Percentiles rank a stretch among this genome's conserved stretches.
phyloP scores from a whole-genome alignment of 2,113 vertebrate genomes.

The Scartelaos histophorus region DNA sequence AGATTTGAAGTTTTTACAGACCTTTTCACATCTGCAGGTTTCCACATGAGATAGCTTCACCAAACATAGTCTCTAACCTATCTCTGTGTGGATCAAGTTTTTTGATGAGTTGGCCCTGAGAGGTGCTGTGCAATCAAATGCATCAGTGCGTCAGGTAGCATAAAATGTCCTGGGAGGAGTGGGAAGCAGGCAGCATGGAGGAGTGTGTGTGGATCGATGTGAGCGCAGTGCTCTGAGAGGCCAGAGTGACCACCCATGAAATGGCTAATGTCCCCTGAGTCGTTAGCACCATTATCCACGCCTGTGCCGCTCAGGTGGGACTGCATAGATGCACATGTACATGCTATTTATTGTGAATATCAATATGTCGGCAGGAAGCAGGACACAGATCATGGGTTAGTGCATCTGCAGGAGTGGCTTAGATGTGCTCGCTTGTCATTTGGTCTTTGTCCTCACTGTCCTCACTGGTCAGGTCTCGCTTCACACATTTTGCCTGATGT shows the following conservation, averaged over 20 bases:
- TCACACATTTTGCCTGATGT: slow-evolving; percentile 39
- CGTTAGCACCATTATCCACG: slow-evolving; percentile 37
- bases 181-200: slow-evolving; percentile 20
- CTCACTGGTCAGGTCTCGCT: slow-evolving; percentile 33
- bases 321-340: slow-evolving; percentile 14
- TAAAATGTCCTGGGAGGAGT: slow-evolving; percentile 59
- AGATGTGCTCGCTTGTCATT: slow-evolving; percentile 2
- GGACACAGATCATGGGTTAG: slow-evolving; percentile 1
- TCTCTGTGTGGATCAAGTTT: slow-evolving; percentile 58
- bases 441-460: slow-evolving; percentile 27
- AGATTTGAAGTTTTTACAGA: slow-evolving; percentile 55
- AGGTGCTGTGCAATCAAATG: slow-evolving; percentile 73
- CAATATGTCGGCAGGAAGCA: slow-evolving; percentile 7
- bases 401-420: neutral
- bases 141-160: slow-evolving; percentile 65
- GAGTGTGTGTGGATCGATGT: slow-evolving; percentile 58
- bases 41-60: slow-evolving; percentile 44
- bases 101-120: slow-evolving; percentile 61
- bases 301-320: slow-evolving; percentile 2
- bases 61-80: slow-evolving; percentile 54
- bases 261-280: slow-evolving; percentile 57
- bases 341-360: slow-evolving; percentile 18
- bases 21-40: slow-evolving; percentile 48
- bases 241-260: slow-evolving; percentile 69
- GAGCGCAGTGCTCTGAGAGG: slow-evolving; percentile 36